Conservation (phyloP, 1,140 invertebrate species). For the Wiebesia pumilae region DNA sequence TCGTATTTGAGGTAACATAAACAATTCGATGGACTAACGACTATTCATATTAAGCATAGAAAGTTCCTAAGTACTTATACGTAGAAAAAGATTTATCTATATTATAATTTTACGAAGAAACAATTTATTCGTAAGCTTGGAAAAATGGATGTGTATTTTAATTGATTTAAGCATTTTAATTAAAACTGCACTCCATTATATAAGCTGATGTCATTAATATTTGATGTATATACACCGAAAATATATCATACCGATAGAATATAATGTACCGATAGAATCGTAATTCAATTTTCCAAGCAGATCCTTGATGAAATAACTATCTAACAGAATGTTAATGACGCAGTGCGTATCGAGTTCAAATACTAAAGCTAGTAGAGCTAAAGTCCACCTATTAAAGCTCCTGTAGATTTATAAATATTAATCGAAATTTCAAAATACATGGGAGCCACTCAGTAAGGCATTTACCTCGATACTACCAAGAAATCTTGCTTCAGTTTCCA, state of each 20-base stretch:
- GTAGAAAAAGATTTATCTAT: too few species aligned
- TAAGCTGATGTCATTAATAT: too few species aligned
- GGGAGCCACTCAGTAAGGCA: not conserved
- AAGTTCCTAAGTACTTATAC: too few species aligned
- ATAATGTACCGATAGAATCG: not conserved
- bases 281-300: not conserved
- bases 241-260: not conserved
- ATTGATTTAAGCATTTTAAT: too few species aligned
- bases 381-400: not conserved
- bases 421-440: not conserved
- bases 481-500: not conserved
- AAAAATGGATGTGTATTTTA: too few species aligned
- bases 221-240: too few species aligned
- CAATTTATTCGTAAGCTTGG: too few species aligned
- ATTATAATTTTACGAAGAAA: too few species aligned
- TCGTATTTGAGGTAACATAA: too few species aligned
- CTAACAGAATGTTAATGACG: not conserved
- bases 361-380: not conserved
- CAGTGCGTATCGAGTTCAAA: not conserved
- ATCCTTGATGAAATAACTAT: not conserved
- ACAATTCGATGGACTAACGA: too few species aligned
- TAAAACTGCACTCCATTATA: too few species aligned
- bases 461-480: not conserved
- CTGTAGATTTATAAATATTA: slow-evolving; percentile 4
- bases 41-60: too few species aligned